Percentiles rank a stretch among this genome's conserved stretches.
Conservation (phyloP, 2,797 vertebrate species). For the Rhinophrynus dorsalis region DNA sequence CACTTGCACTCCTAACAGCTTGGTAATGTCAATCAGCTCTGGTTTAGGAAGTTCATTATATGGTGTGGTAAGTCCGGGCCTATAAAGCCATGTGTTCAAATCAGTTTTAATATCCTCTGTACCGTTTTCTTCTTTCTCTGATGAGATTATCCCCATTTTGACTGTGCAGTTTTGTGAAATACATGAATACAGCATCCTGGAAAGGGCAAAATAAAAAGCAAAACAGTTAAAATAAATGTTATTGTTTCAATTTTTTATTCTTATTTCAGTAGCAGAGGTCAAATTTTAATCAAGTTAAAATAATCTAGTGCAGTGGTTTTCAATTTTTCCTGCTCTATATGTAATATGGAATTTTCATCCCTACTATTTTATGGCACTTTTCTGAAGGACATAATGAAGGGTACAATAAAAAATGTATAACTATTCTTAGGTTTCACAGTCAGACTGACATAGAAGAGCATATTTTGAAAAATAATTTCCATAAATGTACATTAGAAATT, state of each 20-base stretch:
- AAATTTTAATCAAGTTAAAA: background rate
- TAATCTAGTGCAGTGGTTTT: background rate
- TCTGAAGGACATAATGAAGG: too few relatives aligned
- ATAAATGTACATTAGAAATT: too few relatives aligned
- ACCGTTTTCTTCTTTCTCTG: constrained; percentile 61
- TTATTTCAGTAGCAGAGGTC: too few relatives aligned
- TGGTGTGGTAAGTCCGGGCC: constrained; percentile 55
- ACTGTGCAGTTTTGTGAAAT: constrained; percentile 25
- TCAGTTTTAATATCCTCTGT: constrained; percentile 63
- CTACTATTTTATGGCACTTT: too few relatives aligned
- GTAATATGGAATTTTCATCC: too few relatives aligned
- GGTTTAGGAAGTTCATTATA: constrained; percentile 62
- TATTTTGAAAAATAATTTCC: too few relatives aligned
- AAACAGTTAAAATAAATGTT: background rate
- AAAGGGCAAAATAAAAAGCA: background rate
- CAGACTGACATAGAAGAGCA: too few relatives aligned
- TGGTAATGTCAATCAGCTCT: constrained; percentile 83
- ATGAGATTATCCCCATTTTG: constrained; percentile 65
- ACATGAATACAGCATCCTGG: constrained; percentile 20
- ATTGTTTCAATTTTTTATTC: too few relatives aligned
- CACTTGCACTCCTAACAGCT: constrained; percentile 82
- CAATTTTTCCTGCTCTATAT: too few relatives aligned
- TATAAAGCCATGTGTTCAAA: constrained; percentile 55
- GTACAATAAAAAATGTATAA: too few relatives aligned
- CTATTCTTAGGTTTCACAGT: too few relatives aligned